phyloP scores from a whole-genome alignment of 2,797 vertebrate genomes.

The Nannoperca australis region DNA sequence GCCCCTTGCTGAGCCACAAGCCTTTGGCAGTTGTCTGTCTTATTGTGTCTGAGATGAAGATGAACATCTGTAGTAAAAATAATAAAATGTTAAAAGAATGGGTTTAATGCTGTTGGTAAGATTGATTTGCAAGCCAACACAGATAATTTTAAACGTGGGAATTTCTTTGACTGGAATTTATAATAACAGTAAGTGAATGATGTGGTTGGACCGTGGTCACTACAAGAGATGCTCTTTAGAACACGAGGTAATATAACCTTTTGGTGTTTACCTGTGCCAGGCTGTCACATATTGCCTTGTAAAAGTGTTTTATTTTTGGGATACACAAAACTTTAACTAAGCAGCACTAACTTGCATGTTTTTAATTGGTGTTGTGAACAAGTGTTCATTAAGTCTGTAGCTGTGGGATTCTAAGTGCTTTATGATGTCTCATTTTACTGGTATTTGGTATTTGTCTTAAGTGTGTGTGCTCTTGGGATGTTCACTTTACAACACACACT shows the following conservation, averaged over 20 bases:
- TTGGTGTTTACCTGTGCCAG: conserved; percentile 10
- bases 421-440: conserved; percentile 28
- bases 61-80: conserved; percentile 65
- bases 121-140: conserved; percentile 6
- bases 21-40: conserved; percentile 66
- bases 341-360: conserved; percentile 37
- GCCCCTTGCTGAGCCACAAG: conserved; percentile 69
- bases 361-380: not conserved
- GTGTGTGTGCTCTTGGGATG: conserved; percentile 32
- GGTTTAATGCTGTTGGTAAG: conserved; percentile 9
- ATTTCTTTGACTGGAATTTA: conserved; percentile 9
- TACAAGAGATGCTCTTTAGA: conserved; percentile 53
- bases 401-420: conserved; percentile 46
- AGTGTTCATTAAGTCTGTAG: conserved; percentile 10
- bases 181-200: not conserved
- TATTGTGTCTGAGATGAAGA: conserved; percentile 74
- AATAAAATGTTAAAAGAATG: conserved; percentile 12
- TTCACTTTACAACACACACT: conserved; percentile 28
- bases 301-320: not conserved
- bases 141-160: not conserved
- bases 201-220: conserved; percentile 38
- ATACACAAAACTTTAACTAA: conserved; percentile 8
- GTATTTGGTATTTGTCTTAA: conserved; percentile 30
- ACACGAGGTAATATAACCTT: conserved; percentile 1
- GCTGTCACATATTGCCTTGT: not conserved